Base-by-base conservation (phyloP, 2,888 invertebrate genomes). In the Pristionchus entomophagus region DNA sequence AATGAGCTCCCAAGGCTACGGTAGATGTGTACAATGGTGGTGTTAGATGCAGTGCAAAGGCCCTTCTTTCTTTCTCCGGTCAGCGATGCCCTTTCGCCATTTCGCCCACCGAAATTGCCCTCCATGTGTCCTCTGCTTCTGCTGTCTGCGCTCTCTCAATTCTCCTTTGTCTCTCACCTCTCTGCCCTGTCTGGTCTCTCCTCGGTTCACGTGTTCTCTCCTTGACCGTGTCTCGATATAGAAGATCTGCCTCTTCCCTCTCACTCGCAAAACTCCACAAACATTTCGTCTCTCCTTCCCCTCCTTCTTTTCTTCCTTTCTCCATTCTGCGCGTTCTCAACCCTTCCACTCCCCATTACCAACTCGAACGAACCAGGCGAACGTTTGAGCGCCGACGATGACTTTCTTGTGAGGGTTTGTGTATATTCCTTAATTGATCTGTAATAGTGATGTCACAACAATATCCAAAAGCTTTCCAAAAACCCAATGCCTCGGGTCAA, bases 181-280 rank as follows among this genome's bases (percentile, higher is more conserved):
- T 26, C 19, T 32, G 17, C 22, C 26, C 22, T 59, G 26, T 82
- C 82, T 59, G 22, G 5, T 2, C 82, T 26, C 59, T 82, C 41
- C 29, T 29, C 41, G 5, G 0, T 62, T 82, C 26, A 12, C 82
- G 22, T 29, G 26, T 8, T 82, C 82, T 56, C 26, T 53, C 22
- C 4, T 8, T 14, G 8, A 38, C n/a, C 35, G 59, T 41, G 10
- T 82, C 53, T 51, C 53, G 80, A 51, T 80, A 53, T 80, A 51
- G 80, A 51, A n/a, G 53, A 80, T 80, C 53, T 26, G n/a, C n/a
- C n/a, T n/a, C n/a, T n/a, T n/a, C n/a, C n/a, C n/a, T 35, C 51
- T 32, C 80, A 6, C 80, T 80, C 53, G 80, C 80, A 53, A 73
- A 73, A 73, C 73, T 73, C 45, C 73, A 73, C 73, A 73, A 73